Base-by-base conservation (phyloP, 2,113 vertebrate species). In the Catharus bicknelli region DNA sequence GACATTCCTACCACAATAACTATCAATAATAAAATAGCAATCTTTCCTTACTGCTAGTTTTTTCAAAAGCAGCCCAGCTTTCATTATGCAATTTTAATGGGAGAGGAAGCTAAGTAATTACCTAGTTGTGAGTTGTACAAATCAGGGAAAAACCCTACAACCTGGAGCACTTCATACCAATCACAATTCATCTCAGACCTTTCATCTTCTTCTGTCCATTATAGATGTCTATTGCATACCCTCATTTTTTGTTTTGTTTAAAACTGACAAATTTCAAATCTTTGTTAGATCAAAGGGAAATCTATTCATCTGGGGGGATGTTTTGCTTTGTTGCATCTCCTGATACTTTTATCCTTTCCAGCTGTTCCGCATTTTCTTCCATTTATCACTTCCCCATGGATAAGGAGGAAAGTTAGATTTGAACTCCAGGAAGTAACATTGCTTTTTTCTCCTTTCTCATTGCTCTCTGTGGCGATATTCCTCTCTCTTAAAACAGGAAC, bases 251-350 rank as follows among this genome's bases (percentile, higher is more conserved):
- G 34, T 70, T 90, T 64, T 75, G n/a, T 76, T 92, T 88, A 79
- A 90, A 87, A 85, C 21, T 79, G 81, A 80, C 36, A 51, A 27
- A 74, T 77, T 89, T 86, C 34, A 78, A 38, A 51, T 78, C 26
- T 77, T 69, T 57, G 27, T 73, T 73, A 77, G 51, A 96, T 91
- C 75, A 94, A 94, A 95, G 68, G 30, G 43, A 94, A 85, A 23
- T 43, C 30, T 80, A 1, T 67, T 94, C 82, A 83, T 77, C 67
- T 53, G 40, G 67, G 67, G 25, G 29, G 55, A 48, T 59, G 27
- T 77, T 91, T 80, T 74, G 43, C 51, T 87, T 89, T 91, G 63
- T 91, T 92, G 21, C 67, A 38, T 85, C 58, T 93, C 78, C 47
- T 93, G 83, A 20, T 82, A 74, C 67, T 93, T 90, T 73, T 78